Conservation (phyloP, 2,888 invertebrate species). For the Drosophila acutilabella region DNA sequence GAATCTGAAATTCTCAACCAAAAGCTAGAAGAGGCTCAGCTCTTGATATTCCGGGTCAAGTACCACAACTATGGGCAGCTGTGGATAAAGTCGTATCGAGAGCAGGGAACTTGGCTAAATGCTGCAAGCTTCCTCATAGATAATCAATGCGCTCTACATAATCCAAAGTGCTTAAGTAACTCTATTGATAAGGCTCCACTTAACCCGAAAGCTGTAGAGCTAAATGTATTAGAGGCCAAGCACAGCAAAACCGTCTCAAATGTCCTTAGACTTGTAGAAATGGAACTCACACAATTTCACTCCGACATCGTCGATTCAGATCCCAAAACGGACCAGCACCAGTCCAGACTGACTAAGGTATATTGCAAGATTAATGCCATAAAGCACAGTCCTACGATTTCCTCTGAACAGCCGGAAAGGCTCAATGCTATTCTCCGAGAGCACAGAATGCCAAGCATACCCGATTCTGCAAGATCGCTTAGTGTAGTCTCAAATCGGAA, state of each 20-base stretch:
- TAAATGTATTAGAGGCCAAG: conserved; percentile 16
- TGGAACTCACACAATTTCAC: neutral
- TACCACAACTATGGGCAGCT: conserved; percentile 38
- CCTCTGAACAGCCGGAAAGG: neutral
- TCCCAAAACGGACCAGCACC: neutral
- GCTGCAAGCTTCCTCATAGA: conserved; percentile 29
- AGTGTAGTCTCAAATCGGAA: conserved; percentile 20
- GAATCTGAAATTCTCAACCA: conserved; percentile 17
- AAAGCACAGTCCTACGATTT: neutral
- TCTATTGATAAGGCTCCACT: too few species aligned
- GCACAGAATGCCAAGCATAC: conserved; percentile 2
- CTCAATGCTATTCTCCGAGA: neutral
- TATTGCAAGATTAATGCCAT: neutral
- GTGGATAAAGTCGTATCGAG: neutral
- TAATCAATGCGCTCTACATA: conserved; percentile 2
- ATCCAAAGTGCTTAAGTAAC: neutral
- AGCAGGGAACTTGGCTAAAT: conserved; percentile 1
- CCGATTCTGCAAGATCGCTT: conserved; percentile 32
- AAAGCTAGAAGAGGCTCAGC: conserved; percentile 11
- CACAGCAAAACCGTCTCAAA: neutral
- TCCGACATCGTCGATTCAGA: neutral
- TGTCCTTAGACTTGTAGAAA: conserved; percentile 30
- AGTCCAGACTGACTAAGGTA: neutral
- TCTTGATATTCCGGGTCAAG: neutral
- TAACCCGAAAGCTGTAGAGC: conserved; percentile 8